These are phyloP conservation scores for Furnarius figulus DNA, from an alignment of 2,113 vertebrate genomes.

Conservation along the genomic window DNA sequence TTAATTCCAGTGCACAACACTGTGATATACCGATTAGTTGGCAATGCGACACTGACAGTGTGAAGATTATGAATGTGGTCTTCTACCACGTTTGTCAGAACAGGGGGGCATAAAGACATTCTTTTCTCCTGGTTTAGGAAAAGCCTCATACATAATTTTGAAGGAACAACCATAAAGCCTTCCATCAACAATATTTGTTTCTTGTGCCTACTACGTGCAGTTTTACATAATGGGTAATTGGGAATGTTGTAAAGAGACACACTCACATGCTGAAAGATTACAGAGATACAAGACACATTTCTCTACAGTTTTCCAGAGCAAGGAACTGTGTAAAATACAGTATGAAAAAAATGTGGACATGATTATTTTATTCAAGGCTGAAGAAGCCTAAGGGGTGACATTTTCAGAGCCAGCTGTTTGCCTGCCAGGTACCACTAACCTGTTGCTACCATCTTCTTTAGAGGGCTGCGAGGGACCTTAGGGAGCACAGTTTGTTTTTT, in stretches of 20 bases:
- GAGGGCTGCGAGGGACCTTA: background rate
- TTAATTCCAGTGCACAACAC: conserved; percentile 36
- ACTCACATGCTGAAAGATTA: background rate
- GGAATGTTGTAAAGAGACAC: background rate
- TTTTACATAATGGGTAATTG: background rate
- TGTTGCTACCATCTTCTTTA: background rate
- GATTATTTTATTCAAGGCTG: background rate
- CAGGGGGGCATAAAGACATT: background rate
- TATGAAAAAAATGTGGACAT: background rate
- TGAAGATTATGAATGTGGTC: background rate
- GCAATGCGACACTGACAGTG: background rate
- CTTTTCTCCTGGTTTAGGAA: background rate
- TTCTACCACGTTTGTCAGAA: conserved; percentile 1
- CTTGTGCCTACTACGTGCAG: background rate
- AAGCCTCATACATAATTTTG: background rate
- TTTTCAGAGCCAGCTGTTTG: background rate
- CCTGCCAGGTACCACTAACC: background rate
- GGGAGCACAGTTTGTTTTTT: background rate
- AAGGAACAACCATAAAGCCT: background rate
- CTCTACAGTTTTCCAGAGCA: background rate
- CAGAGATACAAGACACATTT: background rate
- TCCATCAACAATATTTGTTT: background rate
- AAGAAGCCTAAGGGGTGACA: background rate
- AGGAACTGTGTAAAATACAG: background rate
- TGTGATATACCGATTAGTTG: conserved; percentile 23